Base-by-base conservation (phyloP, 1,140 invertebrate genomes). In the Brachionus sp. region DNA sequence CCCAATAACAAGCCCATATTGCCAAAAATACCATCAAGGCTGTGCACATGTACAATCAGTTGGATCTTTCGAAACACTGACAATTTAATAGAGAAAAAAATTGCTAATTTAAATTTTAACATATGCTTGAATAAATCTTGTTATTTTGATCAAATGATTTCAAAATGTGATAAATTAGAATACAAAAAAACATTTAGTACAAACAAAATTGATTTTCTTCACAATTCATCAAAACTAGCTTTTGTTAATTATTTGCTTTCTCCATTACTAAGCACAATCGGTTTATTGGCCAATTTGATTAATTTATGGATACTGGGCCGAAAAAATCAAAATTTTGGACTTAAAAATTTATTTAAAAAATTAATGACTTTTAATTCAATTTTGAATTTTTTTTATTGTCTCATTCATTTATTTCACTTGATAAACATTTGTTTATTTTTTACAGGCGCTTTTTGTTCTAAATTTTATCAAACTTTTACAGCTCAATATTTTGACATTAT, bases 321-420 rank as follows among this genome's bases (percentile, higher is more conserved):
- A 37, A 68, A 68, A 9, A 23, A 73, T 3, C 5, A 73, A 39
- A 13, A 39, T 16, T 23, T 10, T 12, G 9, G 13, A 19, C 5
- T 23, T 9, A 23, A 23, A 7, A 57, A 1, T 16, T n/a, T 5
- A 39, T 13, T 73, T 0, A 9, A 16, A 7, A 73, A 73, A 2
- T 5, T 23, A 39, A 73, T 73, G 6, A 23, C 39, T 23, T 1
- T 44, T 3, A 39, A 73, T 9, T 73, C 68, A 39, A 73, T 73
- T 23, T 12, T 73, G 10, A 73, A 73, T 19, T 73, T 73, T 16
- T 16, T 39, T n/a, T 73, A 39, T 73, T 73, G 33, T 42, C 16
- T 73, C 19, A 73, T 73, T 16, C 23, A 73, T 39, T 39, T 57
- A 25, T 73, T 73, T n/a, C 70, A 75, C 46, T 16, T 75, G 23